Base-by-base conservation (phyloP, 1,140 invertebrate species). In the Hirudo medicinalis region DNA sequence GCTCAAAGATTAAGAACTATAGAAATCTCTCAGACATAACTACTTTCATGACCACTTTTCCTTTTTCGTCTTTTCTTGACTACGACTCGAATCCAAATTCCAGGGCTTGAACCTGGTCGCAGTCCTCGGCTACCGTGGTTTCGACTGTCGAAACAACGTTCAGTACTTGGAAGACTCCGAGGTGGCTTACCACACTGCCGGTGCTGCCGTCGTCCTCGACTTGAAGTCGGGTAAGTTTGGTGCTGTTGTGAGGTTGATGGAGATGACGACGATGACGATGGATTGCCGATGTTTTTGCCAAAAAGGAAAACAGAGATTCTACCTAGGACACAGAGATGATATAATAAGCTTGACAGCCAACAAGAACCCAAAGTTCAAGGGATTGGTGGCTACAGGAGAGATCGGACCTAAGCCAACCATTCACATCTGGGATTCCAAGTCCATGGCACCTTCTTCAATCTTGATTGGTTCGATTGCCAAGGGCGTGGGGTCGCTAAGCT, bases 311-410 rank as follows among this genome's bases (percentile, higher is more conserved):
- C 82, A 83, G 73, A 78, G 76, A 60, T 83, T 83, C 74, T 83
- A 82, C 72, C 70, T 81, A 20, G 78, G 80, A 53, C 82, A 83
- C 76, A 80, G 78, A 0, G 81, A 83, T 77, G 82, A 83, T 74
- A 83, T 83, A 71, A 80, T 83, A 36, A 81, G 79, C 71, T 76
- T 83, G 43, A 76, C 77, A n/a, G 76, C 80, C 13, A 83, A 83
- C 72, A 76, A 79, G 66, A 78, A 81, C 73, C 78, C 79, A 9
- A 82, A 81, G 72, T 81, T 78, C 72, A 79, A 78, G 67, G 79
- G 78, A 71, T 72, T 81, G 11, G 77, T 83, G 11, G 81, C 82
- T 8, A 79, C 79, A 6, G 82, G 81, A 9, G 81, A 83, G 75
- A 82, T 83, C 71, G 81, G 82, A 25, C 71, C 72, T 55, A 60